These are phyloP conservation scores for Drosophila tristis DNA, from an alignment of 1,140 invertebrate genomes.

Conservation along the genomic window DNA sequence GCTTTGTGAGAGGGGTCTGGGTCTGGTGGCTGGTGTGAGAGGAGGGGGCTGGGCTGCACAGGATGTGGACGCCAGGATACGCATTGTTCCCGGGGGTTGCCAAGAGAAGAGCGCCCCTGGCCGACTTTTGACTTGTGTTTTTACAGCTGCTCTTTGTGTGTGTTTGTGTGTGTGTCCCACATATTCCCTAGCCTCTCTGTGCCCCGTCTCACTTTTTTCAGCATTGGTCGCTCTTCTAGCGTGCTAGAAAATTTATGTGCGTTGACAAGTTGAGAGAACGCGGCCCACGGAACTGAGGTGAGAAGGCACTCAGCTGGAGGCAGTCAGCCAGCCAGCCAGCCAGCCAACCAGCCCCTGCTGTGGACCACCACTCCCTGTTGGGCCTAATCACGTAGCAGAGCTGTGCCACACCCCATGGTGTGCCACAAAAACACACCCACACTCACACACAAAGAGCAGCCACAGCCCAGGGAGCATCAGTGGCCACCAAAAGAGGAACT, in stretches of 20 bases:
- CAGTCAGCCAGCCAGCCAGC: too few relatives aligned
- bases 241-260: constrained; percentile 57
- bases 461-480: constrained; percentile 6
- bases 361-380: too few relatives aligned
- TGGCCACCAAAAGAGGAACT: neutral
- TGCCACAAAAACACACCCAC: too few relatives aligned
- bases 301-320: too few relatives aligned
- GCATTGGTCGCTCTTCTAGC: constrained; percentile 24
- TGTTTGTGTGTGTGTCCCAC: constrained; percentile 18
- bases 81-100: constrained; percentile 43
- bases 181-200: neutral
- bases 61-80: constrained; percentile 14
- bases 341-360: too few relatives aligned
- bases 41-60: neutral
- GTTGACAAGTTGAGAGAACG: constrained; percentile 59
- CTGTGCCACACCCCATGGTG: too few relatives aligned
- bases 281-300: too few relatives aligned
- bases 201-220: neutral
- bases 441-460: neutral
- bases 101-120: constrained; percentile 41
- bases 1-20: too few relatives aligned
- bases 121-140: constrained; percentile 63
- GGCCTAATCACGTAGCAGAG: too few relatives aligned
- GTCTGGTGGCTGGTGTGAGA: too few relatives aligned
- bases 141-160: constrained; percentile 50